Percentiles rank a stretch among this genome's conserved stretches.
phyloP scores from a whole-genome alignment of 2,113 vertebrate genomes.

The Callithrix jacchus region DNA sequence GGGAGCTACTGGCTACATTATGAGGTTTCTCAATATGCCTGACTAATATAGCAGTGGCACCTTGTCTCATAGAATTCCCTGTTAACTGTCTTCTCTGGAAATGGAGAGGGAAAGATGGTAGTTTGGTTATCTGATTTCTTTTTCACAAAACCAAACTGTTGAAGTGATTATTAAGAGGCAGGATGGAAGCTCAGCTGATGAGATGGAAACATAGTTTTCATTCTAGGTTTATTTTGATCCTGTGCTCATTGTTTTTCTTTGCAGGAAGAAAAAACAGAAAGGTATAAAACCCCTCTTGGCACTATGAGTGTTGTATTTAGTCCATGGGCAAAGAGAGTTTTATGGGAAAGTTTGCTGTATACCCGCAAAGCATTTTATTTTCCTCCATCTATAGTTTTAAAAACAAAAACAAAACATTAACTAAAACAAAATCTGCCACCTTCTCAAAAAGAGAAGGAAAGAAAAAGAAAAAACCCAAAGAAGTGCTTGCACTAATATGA shows the following conservation, averaged over 20 bases:
- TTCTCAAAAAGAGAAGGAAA: background rate
- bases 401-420: slow-evolving; percentile 70
- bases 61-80: slow-evolving; percentile 24
- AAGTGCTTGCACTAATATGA: slow-evolving; percentile 6
- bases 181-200: slow-evolving; percentile 25
- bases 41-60: too few species aligned
- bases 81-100: slow-evolving; percentile 8
- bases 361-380: slow-evolving; percentile 66
- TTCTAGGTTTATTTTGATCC: slow-evolving; percentile 64
- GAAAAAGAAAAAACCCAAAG: background rate
- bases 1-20: background rate
- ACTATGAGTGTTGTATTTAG: slow-evolving; percentile 59
- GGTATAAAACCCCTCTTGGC: slow-evolving; percentile 54
- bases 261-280: background rate
- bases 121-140: slow-evolving; percentile 42
- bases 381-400: slow-evolving; percentile 56
- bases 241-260: slow-evolving; percentile 28
- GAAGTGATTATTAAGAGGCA: slow-evolving; percentile 38
- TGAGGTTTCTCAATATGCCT: slow-evolving; percentile 3
- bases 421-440: slow-evolving; percentile 47
- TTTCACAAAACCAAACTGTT: slow-evolving; percentile 49
- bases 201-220: slow-evolving; percentile 61
- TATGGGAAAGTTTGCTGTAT: slow-evolving; percentile 66
- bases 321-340: slow-evolving; percentile 67
- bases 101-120: background rate